Base-by-base conservation (phyloP, 1,140 invertebrate genomes). In the Copidosoma floridanum region DNA sequence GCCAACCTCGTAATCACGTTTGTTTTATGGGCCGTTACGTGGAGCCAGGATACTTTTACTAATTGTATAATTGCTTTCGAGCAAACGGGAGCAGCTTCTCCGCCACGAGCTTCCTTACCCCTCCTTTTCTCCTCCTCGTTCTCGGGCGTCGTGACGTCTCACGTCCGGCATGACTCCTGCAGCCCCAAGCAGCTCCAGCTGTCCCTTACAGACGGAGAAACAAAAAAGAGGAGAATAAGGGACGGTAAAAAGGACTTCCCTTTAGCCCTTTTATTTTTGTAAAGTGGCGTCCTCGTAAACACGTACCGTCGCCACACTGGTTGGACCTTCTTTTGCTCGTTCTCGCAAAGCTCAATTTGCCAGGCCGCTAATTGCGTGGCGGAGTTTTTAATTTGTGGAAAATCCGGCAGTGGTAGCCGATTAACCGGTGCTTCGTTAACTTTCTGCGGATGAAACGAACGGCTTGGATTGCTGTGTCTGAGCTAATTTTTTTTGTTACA, bases 21-120 rank as follows among this genome's bases (percentile, higher is more conserved):
- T 77, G 71, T 76, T 79, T 79, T 79, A 79, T 79, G 73, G 74
- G 65, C 68, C 70, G 71, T 76, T 78, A 74, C 68, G 66, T 65
- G 65, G 67, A n/a, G n/a, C n/a, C 67, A 69, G 69, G 76, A 76
- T 77, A 78, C 74, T 80, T 78, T 78, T 75, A 73, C 75, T 79
- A 80, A 80, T 79, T 80, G 77, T 76, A 78, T 80, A 79, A 80
- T 80, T 80, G 76, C 74, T 74, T 63, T 55, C 21, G 64, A 70
- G 66, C 66, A 6, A 32, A 12, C 12, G 29, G 29, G 29, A 32
- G 29, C 29, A 8, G 29, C 29, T 32, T 6, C 12, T 6, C 29
- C 29, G 12, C n/a, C n/a, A n/a, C n/a, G n/a, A n/a, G n/a, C n/a
- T n/a, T n/a, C n/a, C n/a, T n/a, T n/a, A n/a, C n/a, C n/a, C n/a